Conservation (phyloP, 2,113 vertebrate genomes). For the Leptocoma aspasia region DNA sequence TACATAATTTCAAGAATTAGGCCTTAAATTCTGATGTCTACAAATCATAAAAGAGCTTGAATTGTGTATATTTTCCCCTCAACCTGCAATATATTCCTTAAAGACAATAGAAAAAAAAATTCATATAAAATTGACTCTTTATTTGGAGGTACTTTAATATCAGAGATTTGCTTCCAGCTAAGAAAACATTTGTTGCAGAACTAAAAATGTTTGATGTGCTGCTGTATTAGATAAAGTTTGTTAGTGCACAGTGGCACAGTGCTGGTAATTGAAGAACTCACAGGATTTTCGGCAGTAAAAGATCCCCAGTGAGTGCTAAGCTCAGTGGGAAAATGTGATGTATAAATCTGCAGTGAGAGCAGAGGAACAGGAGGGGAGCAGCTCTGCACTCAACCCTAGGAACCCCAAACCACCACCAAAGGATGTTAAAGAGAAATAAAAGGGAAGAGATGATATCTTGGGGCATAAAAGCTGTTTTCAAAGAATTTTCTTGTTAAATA, state of each 20-base stretch:
- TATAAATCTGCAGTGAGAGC: not conserved
- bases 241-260: not conserved
- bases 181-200: slow-evolving; percentile 4
- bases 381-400: not conserved
- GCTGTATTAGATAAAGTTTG: not conserved
- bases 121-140: not conserved
- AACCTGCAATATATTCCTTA: not conserved
- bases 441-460: not conserved
- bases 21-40: not conserved
- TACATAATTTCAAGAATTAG: not conserved
- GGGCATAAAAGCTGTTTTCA: not conserved
- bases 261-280: not conserved
- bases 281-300: not conserved
- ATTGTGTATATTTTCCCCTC: not conserved
- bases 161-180: slow-evolving; percentile 13
- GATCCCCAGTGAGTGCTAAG: not conserved
- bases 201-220: not conserved
- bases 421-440: not conserved
- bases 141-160: not conserved
- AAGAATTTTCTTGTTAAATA: not conserved
- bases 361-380: not conserved
- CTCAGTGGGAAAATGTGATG: not conserved
- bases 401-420: not conserved
- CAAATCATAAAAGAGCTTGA: not conserved
- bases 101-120: not conserved